Base-by-base conservation (phyloP, 1,140 invertebrate species). In the Phymastichus coffea region DNA sequence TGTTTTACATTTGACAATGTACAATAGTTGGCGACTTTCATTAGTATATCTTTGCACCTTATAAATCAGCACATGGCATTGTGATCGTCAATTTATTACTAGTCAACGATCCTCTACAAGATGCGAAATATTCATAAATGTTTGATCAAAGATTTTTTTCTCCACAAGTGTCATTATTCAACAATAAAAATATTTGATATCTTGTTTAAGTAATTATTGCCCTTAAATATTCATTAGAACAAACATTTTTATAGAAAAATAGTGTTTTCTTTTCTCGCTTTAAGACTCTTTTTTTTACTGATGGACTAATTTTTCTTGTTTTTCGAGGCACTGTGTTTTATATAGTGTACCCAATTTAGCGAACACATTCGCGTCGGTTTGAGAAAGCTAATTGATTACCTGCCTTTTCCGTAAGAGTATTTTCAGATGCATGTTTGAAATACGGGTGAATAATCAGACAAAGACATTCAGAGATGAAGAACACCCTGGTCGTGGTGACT, bases 391-490 rank as follows among this genome's bases (percentile, higher is more conserved):
- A 58, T 51, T 57, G 1, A 19, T 58, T 35, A 33, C 35, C 41
- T 58, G 9, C 17, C 25, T 58, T 51, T 58, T 26, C 19, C 15
- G 23, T 51, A 51, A 58, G 56, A 58, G 46, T 51, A 58, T 58
- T 51, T 51, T 47, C n/a, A n/a, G n/a, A n/a, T n/a, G n/a, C n/a
- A n/a, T n/a, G n/a, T n/a, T n/a, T n/a, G n/a, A n/a, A n/a, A n/a
- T n/a, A n/a, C n/a, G n/a, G n/a, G n/a, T n/a, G n/a, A n/a, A n/a
- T n/a, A n/a, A n/a, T n/a, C n/a, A n/a, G n/a, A n/a, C n/a, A n/a
- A n/a, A n/a, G n/a, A n/a, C n/a, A n/a, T 64, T 69, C 76, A 84
- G 48, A 83, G 71, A 68, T 82, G 82, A 44, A 84, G 66, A 43
- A 83, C 80, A 65, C 79, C 81, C 63, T 82, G 80, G 60, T 82